Evolutionary conservation across 2,113 vertebrate species (phyloP).

Genomic region (Eonycteris spelaea): DNA sequence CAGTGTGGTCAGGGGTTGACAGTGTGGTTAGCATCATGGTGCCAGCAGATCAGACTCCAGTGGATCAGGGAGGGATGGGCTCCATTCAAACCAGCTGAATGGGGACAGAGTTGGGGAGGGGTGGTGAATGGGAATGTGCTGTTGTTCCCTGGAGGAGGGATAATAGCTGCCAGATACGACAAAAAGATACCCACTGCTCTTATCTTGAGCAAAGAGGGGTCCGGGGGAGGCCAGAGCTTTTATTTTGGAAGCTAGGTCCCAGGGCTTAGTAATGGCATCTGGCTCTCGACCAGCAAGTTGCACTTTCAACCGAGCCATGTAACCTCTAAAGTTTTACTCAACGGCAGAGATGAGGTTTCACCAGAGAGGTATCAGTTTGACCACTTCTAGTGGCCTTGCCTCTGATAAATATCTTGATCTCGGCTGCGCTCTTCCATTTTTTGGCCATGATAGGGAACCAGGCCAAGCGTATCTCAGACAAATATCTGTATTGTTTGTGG

Average conservation of each 20-base stretch:
- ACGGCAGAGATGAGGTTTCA: background rate
- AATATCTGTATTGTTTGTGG: constrained; percentile 84
- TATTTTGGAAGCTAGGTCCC: background rate
- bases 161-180: background rate
- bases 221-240: background rate
- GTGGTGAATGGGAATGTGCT: background rate
- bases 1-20: no score
- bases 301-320: background rate
- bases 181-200: background rate
- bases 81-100: background rate
- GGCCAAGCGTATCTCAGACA: constrained; percentile 80
- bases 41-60: background rate
- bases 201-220: background rate
- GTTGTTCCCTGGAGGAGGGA: background rate
- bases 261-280: background rate
- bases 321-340: background rate
- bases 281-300: background rate
- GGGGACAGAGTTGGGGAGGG: background rate
- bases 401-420: background rate
- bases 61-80: background rate
- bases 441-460: constrained; percentile 46
- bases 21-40: background rate
- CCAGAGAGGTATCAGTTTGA: background rate
- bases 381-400: background rate
- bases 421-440: background rate